Evolutionary conservation across 1,140 invertebrate genomes (phyloP), one percentile per base, ranked within the genome.

Genomic region (Scaptomyza pallida): DNA sequence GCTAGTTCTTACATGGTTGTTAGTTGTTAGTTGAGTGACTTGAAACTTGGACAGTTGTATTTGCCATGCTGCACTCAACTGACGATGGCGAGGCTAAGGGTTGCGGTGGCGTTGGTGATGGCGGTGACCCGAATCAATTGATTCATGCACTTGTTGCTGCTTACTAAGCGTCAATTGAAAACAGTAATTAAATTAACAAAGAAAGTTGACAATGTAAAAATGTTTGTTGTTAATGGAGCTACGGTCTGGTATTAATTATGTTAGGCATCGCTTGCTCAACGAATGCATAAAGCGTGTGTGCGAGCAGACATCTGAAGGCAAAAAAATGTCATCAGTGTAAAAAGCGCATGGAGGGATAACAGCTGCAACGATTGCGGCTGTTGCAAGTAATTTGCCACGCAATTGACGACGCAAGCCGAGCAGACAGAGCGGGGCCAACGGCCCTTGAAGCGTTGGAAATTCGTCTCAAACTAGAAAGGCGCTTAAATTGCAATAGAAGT

Each of bases 181-280:
- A 51, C 69, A 72, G 78, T 86, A 88, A 86, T 86, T 88, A 70
- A 82, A 86, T 86, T 82, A 86, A 88, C 75, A 70, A 68, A 54
- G 56, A 55, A 54, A 72, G 56, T 68, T 59, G 71, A 57, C 65
- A 63, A 61, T 48, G 33, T 62, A 40, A 37, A 30, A 30, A 64
- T 64, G n/a, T 35, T 23, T 16, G 40, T 23, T 40, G 23, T 44
- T 37, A 40, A 45, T 41, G 47, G 44, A 26, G 75, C 52, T 41
- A 65, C 55, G 59, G 56, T 63, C 52, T 35, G 63, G 13, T 45
- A 59, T 80, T 83, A 86, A 83, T 83, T 83, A 85, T 86, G 72
- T 83, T 78, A 65, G 48, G 67, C 61, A 71, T 55, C 57, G 74
- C 62, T 60, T 54, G 50, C 55, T 33, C 45, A 72, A 69, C 56